phyloP scores from a whole-genome alignment of 2,113 vertebrate genomes.

The Sphyrna mokarran region DNA sequence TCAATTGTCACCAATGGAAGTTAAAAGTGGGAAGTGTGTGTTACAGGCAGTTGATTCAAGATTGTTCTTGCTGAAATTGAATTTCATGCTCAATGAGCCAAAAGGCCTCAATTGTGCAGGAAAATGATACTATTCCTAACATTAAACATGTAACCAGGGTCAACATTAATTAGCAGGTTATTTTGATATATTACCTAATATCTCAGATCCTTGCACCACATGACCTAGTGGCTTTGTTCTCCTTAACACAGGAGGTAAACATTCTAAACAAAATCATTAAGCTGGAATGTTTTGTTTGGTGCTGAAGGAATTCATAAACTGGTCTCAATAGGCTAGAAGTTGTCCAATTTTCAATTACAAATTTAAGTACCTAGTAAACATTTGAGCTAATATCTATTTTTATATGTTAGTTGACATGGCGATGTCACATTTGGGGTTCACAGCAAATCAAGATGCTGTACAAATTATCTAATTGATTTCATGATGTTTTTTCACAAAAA shows the following conservation, averaged over 20 bases:
- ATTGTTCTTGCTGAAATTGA: neutral
- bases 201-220: neutral
- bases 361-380: neutral
- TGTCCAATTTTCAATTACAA: neutral
- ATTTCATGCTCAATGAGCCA: neutral
- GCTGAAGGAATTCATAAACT: neutral
- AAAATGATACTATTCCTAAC: neutral
- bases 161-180: neutral
- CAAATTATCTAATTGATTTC: neutral
- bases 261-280: neutral
- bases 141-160: neutral
- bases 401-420: neutral
- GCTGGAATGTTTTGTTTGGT: neutral
- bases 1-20: neutral
- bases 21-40: neutral
- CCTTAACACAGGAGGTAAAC: neutral
- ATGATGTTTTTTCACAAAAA: neutral
- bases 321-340: neutral
- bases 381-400: constrained; percentile 7
- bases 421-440: neutral
- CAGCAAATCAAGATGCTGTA: neutral
- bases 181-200: neutral
- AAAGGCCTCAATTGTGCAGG: neutral
- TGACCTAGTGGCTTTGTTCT: neutral
- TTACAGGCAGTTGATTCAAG: neutral